Conservation (phyloP, 2,113 vertebrate genomes). For the Taurulus bubalis region DNA sequence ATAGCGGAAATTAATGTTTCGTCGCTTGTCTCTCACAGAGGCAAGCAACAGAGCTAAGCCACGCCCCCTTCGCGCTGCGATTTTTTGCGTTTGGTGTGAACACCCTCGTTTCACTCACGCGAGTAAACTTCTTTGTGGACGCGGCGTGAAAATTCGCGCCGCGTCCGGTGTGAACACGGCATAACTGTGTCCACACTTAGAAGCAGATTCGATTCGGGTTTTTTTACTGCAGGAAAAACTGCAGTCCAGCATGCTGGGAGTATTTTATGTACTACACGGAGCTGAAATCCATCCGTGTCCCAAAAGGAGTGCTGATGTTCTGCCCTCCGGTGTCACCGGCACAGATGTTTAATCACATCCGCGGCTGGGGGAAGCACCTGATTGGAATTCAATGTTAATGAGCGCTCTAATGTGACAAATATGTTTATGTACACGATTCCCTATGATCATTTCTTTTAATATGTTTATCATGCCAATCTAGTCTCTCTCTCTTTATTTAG, state of each 20-base stretch:
- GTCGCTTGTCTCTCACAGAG: no score
- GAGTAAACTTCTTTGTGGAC: no score
- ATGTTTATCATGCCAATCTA: neutral
- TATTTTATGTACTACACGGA: slow-evolving; percentile 25
- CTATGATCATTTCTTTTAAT: neutral
- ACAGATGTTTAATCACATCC: slow-evolving; percentile 62
- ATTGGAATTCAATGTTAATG: slow-evolving; percentile 35
- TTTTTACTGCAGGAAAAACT: neutral
- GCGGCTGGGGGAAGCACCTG: slow-evolving; percentile 34
- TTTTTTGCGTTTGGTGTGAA: no score
- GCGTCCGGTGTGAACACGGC: no score
- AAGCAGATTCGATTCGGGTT: neutral
- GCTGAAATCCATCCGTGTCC: slow-evolving; percentile 48
- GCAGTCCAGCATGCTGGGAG: neutral
- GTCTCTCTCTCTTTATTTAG: neutral
- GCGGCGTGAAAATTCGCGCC: no score
- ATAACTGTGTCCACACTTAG: slow-evolving; percentile 1
- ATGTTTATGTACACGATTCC: slow-evolving; percentile 10
- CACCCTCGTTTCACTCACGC: no score
- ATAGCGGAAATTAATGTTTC: no score
- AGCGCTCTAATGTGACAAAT: slow-evolving; percentile 31
- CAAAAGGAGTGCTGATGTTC: slow-evolving; percentile 8
- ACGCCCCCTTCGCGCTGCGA: no score
- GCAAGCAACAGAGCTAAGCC: no score
- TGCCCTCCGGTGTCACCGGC: slow-evolving; percentile 36